Percentiles rank a stretch among this genome's conserved stretches.
phyloP scores from a whole-genome alignment of 2,797 vertebrate genomes.

The Gadopsis marmoratus region DNA sequence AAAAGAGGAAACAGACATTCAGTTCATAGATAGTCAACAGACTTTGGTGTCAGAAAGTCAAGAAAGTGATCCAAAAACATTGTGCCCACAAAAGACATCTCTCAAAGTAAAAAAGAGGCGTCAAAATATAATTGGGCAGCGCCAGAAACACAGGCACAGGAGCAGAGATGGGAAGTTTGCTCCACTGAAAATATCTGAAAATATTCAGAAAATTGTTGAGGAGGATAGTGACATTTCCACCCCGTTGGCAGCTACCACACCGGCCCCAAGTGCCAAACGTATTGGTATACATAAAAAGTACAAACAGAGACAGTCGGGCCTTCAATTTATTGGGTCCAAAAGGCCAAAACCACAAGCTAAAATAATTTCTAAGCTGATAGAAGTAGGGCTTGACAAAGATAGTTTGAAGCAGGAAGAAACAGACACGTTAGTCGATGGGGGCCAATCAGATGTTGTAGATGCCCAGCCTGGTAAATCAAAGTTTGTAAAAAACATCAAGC shows the following conservation, averaged over 20 bases:
- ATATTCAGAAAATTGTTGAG: slow-evolving; percentile 39
- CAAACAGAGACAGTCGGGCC: slow-evolving; percentile 73
- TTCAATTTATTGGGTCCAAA: slow-evolving; percentile 79
- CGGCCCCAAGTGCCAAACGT: slow-evolving; percentile 66
- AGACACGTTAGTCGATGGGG: slow-evolving; percentile 74
- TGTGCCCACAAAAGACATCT: slow-evolving; percentile 49
- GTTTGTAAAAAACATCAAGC: slow-evolving; percentile 92
- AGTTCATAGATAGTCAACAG: slow-evolving; percentile 72
- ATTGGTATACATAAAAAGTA: slow-evolving; percentile 84
- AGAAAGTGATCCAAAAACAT: slow-evolving; percentile 42
- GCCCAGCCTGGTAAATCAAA: slow-evolving; percentile 84
- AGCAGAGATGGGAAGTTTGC: slow-evolving; percentile 75
- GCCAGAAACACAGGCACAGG: slow-evolving; percentile 79
- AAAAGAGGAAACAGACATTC: slow-evolving; percentile 78
- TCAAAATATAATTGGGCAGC: slow-evolving; percentile 83
- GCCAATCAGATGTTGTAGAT: slow-evolving; percentile 67
- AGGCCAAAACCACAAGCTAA: slow-evolving; percentile 81
- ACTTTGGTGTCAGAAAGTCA: slow-evolving; percentile 70
- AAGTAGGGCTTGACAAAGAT: slow-evolving; percentile 79
- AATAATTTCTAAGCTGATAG: slow-evolving; percentile 82
- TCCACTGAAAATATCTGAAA: slow-evolving; percentile 60
- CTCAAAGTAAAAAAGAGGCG: slow-evolving; percentile 80
- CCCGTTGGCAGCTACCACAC: slow-evolving; percentile 41
- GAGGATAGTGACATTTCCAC: slow-evolving; percentile 48
- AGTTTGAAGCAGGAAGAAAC: slow-evolving; percentile 82